Conservation (phyloP, 2,797 vertebrate genomes). For the Sciurus carolinensis region DNA sequence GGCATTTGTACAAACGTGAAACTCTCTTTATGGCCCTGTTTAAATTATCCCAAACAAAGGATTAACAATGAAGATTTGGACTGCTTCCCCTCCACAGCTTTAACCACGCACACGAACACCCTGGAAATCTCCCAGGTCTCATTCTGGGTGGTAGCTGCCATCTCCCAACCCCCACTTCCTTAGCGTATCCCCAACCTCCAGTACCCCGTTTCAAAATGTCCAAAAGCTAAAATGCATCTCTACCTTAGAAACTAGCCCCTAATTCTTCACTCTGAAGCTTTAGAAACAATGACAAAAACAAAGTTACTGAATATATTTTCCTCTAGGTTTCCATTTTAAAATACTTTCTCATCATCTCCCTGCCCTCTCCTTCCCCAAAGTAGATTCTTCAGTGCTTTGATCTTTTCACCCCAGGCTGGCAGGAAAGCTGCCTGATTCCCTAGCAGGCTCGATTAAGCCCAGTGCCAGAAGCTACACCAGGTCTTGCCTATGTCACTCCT, state of each 20-base stretch:
- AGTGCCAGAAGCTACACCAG: constrained; percentile 17
- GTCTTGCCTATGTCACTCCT: not conserved
- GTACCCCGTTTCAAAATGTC: constrained; percentile 43
- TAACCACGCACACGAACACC: constrained; percentile 36
- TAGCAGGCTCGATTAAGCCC: not conserved
- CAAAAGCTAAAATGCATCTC: constrained; percentile 15
- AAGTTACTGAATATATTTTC: constrained; percentile 31
- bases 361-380: constrained; percentile 20
- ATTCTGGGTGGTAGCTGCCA: not conserved
- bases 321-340: constrained; percentile 20
- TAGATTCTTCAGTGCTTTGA: not conserved
- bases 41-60: constrained; percentile 89
- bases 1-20: constrained; percentile 78
- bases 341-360: constrained; percentile 32
- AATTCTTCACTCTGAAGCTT: constrained; percentile 29
- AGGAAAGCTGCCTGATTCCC: constrained; percentile 10
- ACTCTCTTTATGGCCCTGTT: constrained; percentile 85
- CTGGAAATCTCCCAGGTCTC: constrained; percentile 23
- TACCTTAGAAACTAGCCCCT: constrained; percentile 40
- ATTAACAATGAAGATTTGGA: constrained; percentile 79
- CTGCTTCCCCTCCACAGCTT: constrained; percentile 50
- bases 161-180: not conserved
- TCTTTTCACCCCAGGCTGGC: not conserved
- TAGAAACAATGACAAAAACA: constrained; percentile 41
- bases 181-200: not conserved